phyloP scores from a whole-genome alignment of 2,797 vertebrate species.

The Hippopotamyrus pictus region DNA sequence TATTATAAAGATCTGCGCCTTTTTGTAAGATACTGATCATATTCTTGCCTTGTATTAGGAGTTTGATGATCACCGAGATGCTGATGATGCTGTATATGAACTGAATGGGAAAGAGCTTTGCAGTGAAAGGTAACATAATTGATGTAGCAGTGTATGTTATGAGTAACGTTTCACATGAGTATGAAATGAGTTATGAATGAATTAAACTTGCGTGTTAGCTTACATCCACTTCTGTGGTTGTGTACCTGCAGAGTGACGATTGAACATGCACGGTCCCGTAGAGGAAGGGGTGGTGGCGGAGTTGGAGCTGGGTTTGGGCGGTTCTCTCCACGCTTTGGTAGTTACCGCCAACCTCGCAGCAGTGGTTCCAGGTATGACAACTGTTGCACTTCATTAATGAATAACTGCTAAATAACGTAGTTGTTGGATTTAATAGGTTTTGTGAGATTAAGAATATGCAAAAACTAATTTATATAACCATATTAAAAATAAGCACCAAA shows the following conservation, averaged over 20 bases:
- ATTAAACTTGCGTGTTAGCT: too few relatives aligned
- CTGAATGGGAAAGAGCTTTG: conserved; percentile 85
- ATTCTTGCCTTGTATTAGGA: conserved; percentile 58
- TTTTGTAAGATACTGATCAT: not conserved
- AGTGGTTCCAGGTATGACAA: conserved; percentile 70
- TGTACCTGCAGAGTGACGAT: conserved; percentile 72
- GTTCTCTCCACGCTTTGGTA: conserved; percentile 69
- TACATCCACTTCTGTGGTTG: not conserved
- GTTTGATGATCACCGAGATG: conserved; percentile 87
- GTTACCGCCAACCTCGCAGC: conserved; percentile 76
- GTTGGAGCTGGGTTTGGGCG: conserved; percentile 63
- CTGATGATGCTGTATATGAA: conserved; percentile 87
- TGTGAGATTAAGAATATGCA: not conserved
- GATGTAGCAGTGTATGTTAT: not conserved
- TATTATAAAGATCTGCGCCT: not conserved
- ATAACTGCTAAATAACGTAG: not conserved
- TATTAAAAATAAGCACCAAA: not conserved
- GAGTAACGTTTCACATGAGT: not conserved
- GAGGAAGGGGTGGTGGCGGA: conserved; percentile 64
- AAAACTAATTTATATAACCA: not conserved
- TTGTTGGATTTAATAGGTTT: not conserved
- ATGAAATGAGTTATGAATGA: too few relatives aligned
- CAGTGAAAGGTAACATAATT: conserved; percentile 71
- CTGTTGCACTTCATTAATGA: not conserved
- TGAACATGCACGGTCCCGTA: conserved; percentile 83